Base-by-base conservation (phyloP, 2,888 invertebrate species). In the Acleris cristana region DNA sequence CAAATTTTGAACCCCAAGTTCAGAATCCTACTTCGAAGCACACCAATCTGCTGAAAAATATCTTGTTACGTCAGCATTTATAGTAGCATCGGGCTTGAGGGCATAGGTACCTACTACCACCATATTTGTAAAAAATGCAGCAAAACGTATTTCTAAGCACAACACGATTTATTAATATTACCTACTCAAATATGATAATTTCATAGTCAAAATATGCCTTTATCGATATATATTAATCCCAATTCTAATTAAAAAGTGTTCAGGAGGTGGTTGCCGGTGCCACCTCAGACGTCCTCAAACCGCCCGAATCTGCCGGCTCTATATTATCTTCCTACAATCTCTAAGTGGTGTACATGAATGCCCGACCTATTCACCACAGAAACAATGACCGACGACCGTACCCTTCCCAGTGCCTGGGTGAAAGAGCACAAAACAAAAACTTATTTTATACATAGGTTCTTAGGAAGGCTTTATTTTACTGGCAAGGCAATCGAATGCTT, bases 401-500 rank as follows among this genome's bases (percentile, higher is more conserved):
- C 92, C 91, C 91, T 89, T 87, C 85, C 81, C 80, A 79, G 84
- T 83, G 83, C 84, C 81, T 86, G 86, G 78, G 83, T 85, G 82
- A 90, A 89, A 87, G 86, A 87, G 79, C 81, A 83, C 75, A 86
- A 88, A 88, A 85, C 80, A 86, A 89, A 86, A 76, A 71, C 77
- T 75, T 79, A 83, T 83, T 84, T 86, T 87, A 82, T 87, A 82
- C 79, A 80, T 80, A 83, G 83, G 83, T 90, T 87, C 89, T 91
- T 90, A 87, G 92, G 89, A 90, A 91, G 90, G 89, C 87, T 90
- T 92, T 90, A 87, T 90, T 92, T 90, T 82, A 80, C 79, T 80
- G 77, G 84, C 79, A 87, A 83, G 92, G 92, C 89, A 92, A 92
- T 92, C 92, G 92, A 92, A 92, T 90, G 85, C 87, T 89, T 91